Evolutionary conservation across 2,888 invertebrate genomes (phyloP).

Genomic region (Papilio demoleus): DNA sequence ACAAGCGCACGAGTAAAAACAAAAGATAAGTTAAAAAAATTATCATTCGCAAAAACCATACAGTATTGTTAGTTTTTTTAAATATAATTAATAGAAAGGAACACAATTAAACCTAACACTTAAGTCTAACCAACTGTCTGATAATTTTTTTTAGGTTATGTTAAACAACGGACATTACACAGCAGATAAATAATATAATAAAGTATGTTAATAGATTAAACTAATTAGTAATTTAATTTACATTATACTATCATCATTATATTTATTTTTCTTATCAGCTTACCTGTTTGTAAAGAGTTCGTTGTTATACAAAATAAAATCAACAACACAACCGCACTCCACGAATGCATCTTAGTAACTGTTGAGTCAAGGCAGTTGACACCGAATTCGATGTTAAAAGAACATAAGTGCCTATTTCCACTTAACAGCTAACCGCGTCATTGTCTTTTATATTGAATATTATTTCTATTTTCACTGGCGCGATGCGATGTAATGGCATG

Average conservation of each 20-base stretch:
- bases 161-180: neutral
- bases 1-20: too few species aligned
- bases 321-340: conserved; percentile 46
- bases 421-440: neutral
- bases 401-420: neutral
- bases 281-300: conserved; percentile 52
- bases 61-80: too few species aligned
- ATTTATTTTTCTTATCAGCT: conserved; percentile 42
- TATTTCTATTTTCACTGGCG: neutral
- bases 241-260: too few species aligned
- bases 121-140: neutral
- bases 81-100: too few species aligned
- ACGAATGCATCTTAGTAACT: conserved; percentile 56
- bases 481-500: too few species aligned
- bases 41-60: too few species aligned
- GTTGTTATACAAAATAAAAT: conserved; percentile 42
- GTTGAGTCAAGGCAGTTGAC: conserved; percentile 6
- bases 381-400: neutral
- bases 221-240: too few species aligned
- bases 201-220: too few species aligned
- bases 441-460: neutral
- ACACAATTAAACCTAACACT: too few species aligned
- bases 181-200: conserved; percentile 9
- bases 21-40: too few species aligned
- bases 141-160: conserved; percentile 12